Evolutionary conservation across 2,888 invertebrate genomes (phyloP).

Genomic region (Ectemnius continuus): DNA sequence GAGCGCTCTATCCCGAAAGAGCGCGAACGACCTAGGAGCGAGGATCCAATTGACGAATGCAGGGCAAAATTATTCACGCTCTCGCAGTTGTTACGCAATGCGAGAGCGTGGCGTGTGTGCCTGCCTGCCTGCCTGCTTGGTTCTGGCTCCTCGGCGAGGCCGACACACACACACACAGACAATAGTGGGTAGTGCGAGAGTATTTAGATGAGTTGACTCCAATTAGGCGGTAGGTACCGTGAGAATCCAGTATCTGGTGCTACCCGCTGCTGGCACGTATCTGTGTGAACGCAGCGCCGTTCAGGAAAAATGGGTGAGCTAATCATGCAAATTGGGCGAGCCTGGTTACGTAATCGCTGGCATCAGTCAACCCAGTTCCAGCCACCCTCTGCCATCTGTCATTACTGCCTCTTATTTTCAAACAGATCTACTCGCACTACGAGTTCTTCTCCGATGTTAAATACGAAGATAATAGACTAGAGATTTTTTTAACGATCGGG

Average conservation of each 20-base stretch:
- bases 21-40: constrained; percentile 27
- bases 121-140: constrained; percentile 21
- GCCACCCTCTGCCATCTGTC: not conserved
- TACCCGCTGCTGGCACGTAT: constrained; percentile 57
- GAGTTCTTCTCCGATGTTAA: too few species aligned
- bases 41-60: constrained; percentile 58
- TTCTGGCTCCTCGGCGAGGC: constrained; percentile 40
- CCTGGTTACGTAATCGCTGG: constrained; percentile 55
- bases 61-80: constrained; percentile 56
- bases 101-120: constrained; percentile 8
- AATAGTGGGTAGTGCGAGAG: constrained; percentile 64
- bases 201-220: constrained; percentile 78
- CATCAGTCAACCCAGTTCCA: constrained; percentile 24
- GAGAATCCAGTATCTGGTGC: constrained; percentile 73
- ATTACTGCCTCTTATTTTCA: not conserved
- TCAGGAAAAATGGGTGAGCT: constrained; percentile 57
- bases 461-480: too few species aligned
- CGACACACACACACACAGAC: constrained; percentile 34
- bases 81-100: constrained; percentile 49
- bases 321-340: constrained; percentile 67
- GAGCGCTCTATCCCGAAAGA: not conserved
- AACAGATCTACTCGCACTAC: not conserved
- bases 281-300: constrained; percentile 48
- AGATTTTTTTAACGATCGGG: not conserved
- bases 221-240: constrained; percentile 76